Percentiles rank a stretch among this genome's conserved stretches.
Conservation (phyloP, 2,113 vertebrate species). For the Rutilus rutilus region DNA sequence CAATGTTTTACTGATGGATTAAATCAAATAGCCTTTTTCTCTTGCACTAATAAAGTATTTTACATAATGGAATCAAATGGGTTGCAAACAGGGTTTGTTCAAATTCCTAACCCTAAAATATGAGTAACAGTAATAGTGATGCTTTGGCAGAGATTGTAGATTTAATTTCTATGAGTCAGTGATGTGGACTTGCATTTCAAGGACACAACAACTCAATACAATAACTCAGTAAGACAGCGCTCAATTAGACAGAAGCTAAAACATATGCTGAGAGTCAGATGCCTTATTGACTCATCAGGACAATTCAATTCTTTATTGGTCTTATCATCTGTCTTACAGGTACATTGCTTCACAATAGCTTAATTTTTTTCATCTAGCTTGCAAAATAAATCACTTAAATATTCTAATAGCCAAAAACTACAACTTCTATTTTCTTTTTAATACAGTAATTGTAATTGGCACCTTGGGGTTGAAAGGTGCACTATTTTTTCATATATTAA, state of each 20-base stretch:
- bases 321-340: background rate
- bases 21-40: background rate
- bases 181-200: constrained; percentile 2
- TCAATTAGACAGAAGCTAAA: constrained; percentile 17
- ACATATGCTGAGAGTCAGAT: constrained; percentile 16
- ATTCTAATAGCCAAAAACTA: background rate
- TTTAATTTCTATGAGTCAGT: no score
- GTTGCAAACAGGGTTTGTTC: background rate
- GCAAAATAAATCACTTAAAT: constrained; percentile 5
- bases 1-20: background rate
- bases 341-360: background rate
- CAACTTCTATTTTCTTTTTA: background rate
- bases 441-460: background rate
- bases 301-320: constrained; percentile 21
- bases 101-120: background rate
- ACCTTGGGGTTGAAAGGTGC: background rate
- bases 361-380: background rate
- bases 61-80: background rate
- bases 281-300: constrained; percentile 13
- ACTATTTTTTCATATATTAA: background rate
- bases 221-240: constrained; percentile 23
- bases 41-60: background rate
- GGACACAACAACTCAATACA: constrained; percentile 15
- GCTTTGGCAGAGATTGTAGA: background rate
- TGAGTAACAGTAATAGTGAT: background rate